Conservation (phyloP, 2,113 vertebrate genomes). For the Strix aluco region DNA sequence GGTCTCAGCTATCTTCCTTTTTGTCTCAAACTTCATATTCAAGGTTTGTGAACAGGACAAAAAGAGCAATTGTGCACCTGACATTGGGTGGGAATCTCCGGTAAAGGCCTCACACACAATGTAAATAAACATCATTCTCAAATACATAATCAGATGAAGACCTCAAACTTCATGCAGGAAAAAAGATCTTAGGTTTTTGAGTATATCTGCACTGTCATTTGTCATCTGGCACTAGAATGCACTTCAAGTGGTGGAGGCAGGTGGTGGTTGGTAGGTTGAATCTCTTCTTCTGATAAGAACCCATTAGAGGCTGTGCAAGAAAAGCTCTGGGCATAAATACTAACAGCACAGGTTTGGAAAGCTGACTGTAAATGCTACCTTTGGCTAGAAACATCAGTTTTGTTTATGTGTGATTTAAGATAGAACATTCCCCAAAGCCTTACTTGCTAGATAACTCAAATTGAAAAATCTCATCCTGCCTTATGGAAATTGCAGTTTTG, state of each 20-base stretch:
- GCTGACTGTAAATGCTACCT: neutral
- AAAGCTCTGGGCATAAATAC: neutral
- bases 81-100: neutral
- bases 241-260: neutral
- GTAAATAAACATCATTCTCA: neutral
- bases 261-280: neutral
- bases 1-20: neutral
- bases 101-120: neutral
- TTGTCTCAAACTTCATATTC: neutral
- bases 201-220: neutral
- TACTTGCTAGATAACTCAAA: neutral
- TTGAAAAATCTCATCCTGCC: neutral
- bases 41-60: neutral
- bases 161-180: neutral
- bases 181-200: neutral
- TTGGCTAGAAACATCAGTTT: neutral
- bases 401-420: neutral
- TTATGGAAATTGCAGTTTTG: neutral
- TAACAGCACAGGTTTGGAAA: neutral
- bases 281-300: neutral
- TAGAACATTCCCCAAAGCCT: neutral
- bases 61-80: neutral
- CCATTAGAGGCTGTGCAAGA: neutral
- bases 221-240: neutral
- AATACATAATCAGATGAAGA: neutral